phyloP scores from a whole-genome alignment of 2,888 invertebrate species.

The Rhaphigaster nebulosa region DNA sequence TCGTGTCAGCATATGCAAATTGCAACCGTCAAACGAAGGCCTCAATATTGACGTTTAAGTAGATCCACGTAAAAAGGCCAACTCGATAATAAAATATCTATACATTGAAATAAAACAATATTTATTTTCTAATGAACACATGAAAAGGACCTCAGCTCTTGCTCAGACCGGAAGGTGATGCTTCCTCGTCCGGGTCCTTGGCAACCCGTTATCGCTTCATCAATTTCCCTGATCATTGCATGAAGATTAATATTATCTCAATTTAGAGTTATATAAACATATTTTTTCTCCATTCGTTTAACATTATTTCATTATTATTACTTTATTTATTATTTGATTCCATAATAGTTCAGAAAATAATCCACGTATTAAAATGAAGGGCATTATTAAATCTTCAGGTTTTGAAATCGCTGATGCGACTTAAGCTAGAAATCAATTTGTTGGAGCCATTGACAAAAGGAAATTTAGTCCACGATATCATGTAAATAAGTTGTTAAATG shows the following conservation, averaged over 20 bases:
- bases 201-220: background rate
- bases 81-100: conserved; percentile 1
- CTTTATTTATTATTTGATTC: no score
- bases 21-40: background rate
- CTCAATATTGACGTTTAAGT: background rate
- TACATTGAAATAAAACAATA: background rate
- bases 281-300: no score
- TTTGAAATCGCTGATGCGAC: no score
- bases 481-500: no score
- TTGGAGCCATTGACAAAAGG: no score
- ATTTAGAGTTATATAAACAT: background rate
- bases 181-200: background rate
- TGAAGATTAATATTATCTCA: background rate
- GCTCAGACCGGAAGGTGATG: background rate
- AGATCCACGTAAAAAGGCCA: background rate
- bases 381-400: no score
- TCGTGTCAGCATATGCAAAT: background rate
- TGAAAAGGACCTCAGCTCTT: background rate
- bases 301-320: no score
- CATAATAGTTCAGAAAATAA: no score
- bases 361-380: no score
- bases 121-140: background rate
- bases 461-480: no score
- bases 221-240: background rate
- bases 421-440: no score